A percentile compares a stretch with the other conserved stretches of the same genome.
Conservation (phyloP, 2,797 vertebrate genomes). For the Mormyrus proboscirostris region DNA sequence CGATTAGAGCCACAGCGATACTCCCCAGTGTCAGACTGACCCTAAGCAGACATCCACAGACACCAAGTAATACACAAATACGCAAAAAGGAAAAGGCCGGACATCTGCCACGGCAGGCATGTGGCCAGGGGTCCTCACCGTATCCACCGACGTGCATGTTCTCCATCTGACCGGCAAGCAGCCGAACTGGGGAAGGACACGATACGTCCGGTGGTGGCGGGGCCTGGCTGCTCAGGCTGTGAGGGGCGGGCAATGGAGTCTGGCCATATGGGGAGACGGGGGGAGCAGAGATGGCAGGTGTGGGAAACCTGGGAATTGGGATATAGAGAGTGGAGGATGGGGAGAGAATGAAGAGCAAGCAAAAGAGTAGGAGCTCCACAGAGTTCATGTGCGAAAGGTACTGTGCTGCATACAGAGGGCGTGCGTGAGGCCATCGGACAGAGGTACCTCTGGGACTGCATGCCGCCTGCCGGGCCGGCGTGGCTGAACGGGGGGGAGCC, state of each 20-base stretch:
- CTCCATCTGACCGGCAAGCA: constrained; percentile 74
- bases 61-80: neutral
- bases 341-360: neutral
- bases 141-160: constrained; percentile 78
- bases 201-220: constrained; percentile 55
- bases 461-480: constrained; percentile 67
- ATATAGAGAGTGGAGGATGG: neutral
- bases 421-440: neutral
- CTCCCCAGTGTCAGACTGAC: neutral
- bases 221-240: constrained; percentile 51
- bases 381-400: neutral
- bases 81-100: neutral
- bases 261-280: constrained; percentile 52
- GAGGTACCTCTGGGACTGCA: constrained; percentile 68
- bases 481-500: constrained; percentile 62
- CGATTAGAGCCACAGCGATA: neutral
- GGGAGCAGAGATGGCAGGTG: constrained; percentile 45
- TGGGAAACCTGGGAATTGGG: constrained; percentile 59
- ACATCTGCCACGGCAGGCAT: neutral
- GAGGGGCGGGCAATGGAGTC: constrained; percentile 55
- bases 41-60: neutral
- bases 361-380: constrained; percentile 23
- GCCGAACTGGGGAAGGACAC: constrained; percentile 58
- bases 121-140: constrained; percentile 51
- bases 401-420: neutral